Base-by-base conservation (phyloP, 2,113 vertebrate species). In the Ptychochromis oligacanthus region DNA sequence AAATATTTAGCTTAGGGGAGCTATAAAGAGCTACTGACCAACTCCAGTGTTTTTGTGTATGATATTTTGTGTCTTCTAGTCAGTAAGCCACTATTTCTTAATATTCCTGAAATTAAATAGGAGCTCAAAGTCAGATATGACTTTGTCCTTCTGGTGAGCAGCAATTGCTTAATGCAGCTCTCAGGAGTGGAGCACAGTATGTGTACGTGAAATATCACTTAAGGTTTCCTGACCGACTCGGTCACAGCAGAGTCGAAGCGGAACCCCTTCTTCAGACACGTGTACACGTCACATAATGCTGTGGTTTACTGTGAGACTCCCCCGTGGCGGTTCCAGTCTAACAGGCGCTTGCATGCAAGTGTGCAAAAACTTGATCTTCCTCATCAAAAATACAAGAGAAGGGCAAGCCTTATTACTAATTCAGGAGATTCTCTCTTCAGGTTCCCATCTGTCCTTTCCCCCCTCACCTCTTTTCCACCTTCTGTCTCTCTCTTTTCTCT, bases 391-490 rank as follows among this genome's bases (percentile, higher is more conserved):
- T 92, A 59, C 56, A 92, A 40, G 75, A 91, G 56, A 34, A 75
- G 89, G 87, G 87, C 89, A 87, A 89, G 17, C 89, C 92, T 89
- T 57, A 81, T 93, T 22, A 92, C 64, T 90, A 80, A 93, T 93
- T 84, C 83, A 91, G 31, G n/a, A 90, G 87, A 49, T 83, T 92
- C 81, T 87, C 87, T 93, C 76, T 87, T 78, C 22, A 12, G 82
- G 62, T 82, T 88, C 80, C 86, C 70, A 34, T 75, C 79, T 34
- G 38, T 87, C 78, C 77, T 65, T 40, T 11, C 38, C 38, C 67
- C 12, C 18, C n/a, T 64, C 79, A 60, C 52, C 79, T 76, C 40
- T 22, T 22, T 77, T 38, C 55, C 31, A 59, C 70, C 17, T 55
- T 81, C 57, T 74, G 34, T 60, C 43, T 55, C 75, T 58, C n/a